Conservation (phyloP, 2,888 invertebrate species). For the Crepidodera aurea region DNA sequence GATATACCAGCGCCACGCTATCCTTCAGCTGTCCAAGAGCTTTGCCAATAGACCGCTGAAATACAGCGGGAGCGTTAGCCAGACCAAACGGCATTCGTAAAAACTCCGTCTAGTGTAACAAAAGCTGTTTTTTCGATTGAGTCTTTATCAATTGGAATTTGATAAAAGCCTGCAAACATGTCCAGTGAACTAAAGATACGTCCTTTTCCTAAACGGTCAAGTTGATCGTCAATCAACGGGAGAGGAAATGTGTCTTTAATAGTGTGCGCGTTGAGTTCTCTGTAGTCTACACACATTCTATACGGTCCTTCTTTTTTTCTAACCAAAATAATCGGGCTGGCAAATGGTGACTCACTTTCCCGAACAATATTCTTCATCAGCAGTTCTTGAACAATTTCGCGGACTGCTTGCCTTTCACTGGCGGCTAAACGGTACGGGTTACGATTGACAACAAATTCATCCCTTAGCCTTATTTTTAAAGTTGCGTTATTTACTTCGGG, state of each 20-base stretch:
- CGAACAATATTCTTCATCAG: conserved; percentile 37
- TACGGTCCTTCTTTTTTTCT: conserved; percentile 35
- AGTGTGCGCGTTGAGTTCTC: conserved; percentile 36
- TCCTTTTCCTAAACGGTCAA: conserved; percentile 22
- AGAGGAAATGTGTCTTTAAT: conserved; percentile 28
- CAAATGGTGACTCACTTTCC: conserved; percentile 38
- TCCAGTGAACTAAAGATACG: conserved; percentile 41
- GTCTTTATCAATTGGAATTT: neutral
- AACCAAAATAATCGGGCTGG: conserved; percentile 40
- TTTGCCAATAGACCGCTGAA: conserved; percentile 34
- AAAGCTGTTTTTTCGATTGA: conserved; percentile 51
- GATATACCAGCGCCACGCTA: conserved; percentile 26
- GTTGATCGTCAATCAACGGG: neutral
- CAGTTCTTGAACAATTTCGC: conserved; percentile 32
- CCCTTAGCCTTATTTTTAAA: too few species aligned
- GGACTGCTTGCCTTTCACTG: conserved; percentile 30
- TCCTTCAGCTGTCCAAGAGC: conserved; percentile 33
- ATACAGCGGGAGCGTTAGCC: conserved; percentile 40
- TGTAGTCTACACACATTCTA: conserved; percentile 37
- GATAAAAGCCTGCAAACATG: conserved; percentile 16
- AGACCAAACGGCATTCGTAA: conserved; percentile 49
- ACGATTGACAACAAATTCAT: conserved; percentile 20
- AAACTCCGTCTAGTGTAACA: conserved; percentile 51
- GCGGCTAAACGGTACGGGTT: conserved; percentile 33
- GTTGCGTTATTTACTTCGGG: neutral